Conservation (phyloP, 2,797 vertebrate genomes). For the Poliocrania exsul region DNA sequence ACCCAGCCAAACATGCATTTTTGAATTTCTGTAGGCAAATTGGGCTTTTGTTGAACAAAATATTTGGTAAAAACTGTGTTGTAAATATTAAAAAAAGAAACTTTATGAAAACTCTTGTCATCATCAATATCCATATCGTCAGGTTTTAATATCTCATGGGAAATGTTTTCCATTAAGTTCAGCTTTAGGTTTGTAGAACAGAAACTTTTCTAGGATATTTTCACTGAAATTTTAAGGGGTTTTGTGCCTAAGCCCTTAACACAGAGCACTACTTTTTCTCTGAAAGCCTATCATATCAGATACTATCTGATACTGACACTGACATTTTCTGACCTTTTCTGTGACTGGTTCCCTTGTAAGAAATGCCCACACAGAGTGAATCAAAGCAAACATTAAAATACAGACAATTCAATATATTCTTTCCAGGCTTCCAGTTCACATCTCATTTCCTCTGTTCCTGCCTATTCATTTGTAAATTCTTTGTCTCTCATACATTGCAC, state of each 20-base stretch:
- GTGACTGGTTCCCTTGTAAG: not conserved
- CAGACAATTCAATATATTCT: not conserved
- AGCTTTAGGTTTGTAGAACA: not conserved
- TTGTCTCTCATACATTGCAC: not conserved
- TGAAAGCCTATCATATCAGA: not conserved
- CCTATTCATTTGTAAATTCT: slow-evolving; percentile 29
- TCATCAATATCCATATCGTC: not conserved
- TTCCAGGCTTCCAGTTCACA: slow-evolving; percentile 16
- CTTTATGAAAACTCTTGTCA: not conserved
- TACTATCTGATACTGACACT: not conserved
- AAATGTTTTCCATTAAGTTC: not conserved
- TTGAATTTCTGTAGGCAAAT: not conserved
- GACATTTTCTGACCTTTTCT: slow-evolving; percentile 48
- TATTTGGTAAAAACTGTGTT: not conserved
- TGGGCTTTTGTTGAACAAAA: not conserved
- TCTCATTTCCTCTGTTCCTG: slow-evolving; percentile 44
- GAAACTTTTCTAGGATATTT: not conserved
- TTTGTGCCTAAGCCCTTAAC: not conserved
- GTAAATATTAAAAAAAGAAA: not conserved
- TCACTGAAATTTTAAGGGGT: not conserved
- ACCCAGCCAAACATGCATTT: not conserved
- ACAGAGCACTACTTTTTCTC: not conserved
- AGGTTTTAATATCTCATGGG: not conserved
- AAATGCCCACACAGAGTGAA: not conserved
- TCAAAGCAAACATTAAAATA: slow-evolving; percentile 43